Base-by-base conservation (phyloP, 2,113 vertebrate species). In the Puffinus mauretanicus region DNA sequence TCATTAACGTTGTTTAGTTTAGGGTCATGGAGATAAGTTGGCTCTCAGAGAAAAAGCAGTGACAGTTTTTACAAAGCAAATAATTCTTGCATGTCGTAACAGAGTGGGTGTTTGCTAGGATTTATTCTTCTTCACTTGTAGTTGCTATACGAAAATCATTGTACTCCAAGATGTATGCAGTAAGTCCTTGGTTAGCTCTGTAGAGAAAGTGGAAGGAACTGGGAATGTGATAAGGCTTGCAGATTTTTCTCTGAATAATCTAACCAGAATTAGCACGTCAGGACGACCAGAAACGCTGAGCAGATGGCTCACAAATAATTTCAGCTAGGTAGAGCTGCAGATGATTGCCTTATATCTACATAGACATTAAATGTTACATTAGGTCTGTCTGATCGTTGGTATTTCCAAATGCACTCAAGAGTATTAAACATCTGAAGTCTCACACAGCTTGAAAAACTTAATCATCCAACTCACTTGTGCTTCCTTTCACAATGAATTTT, bases 81-180 rank as follows among this genome's bases (percentile, higher is more conserved):
- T 36, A 72, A 85, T 58, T 91, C 30, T 61, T 11, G 0, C 12
- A 7, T 20, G 18, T 61, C 40, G 46, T 83, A 78, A 40, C 20
- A 82, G 20, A 72, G 34, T 8, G 27, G 9, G 30, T 3, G 1
- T 7, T 52, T 36, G 8, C 7, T 30, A 34, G 17, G 82, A 89
- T 85, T 86, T 30, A 20, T 67, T 79, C 27, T 5, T 75, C 18
- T 84, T 87, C 32, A 51, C 10, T 30, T 76, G 20, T 21, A 32
- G 13, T 38, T 58, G 13, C n/a, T 42, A 38, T 13, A n/a, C 20
- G 66, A 19, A 83, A 84, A 89, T 73, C 10, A 54, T 4, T 40
- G 30, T 25, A 27, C 19, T 55, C 24, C 9, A 32, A 52, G 49
- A 47, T 0, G 2, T 8, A 13, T 2, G 14, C 10, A 72, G 11